phyloP scores from a whole-genome alignment of 1,140 invertebrate genomes.

The Melipona quadrifasciata region DNA sequence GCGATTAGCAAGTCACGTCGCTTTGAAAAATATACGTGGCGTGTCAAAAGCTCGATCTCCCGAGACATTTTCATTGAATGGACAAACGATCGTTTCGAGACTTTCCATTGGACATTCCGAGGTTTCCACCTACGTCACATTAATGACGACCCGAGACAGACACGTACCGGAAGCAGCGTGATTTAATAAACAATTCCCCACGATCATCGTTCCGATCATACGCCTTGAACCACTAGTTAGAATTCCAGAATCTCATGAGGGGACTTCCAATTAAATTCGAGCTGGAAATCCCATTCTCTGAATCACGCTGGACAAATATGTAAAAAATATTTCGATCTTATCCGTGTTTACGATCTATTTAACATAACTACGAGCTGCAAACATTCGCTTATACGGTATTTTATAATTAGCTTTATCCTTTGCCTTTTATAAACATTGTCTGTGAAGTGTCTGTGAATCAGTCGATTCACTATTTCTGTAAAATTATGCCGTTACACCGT shows the following conservation, averaged over 20 bases:
- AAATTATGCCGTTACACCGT: not conserved
- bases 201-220: constrained; percentile 10
- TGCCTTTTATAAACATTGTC: not conserved
- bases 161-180: not conserved
- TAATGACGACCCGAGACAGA: not conserved
- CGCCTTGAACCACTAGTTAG: not conserved
- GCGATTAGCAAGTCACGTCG: not conserved
- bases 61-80: too few relatives aligned
- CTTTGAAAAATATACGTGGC: not conserved
- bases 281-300: constrained; percentile 44
- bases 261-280: not conserved
- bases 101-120: constrained; percentile 12
- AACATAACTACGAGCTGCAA: too few relatives aligned
- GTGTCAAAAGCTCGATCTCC: not conserved
- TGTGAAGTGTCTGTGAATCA: too few relatives aligned
- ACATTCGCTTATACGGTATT: not conserved
- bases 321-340: constrained; percentile 9
- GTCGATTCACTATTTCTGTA: not conserved
- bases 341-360: not conserved
- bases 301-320: constrained; percentile 19
- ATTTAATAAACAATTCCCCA: constrained; percentile 12
- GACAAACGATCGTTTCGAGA: not conserved
- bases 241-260: not conserved
- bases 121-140: constrained; percentile 34
- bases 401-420: not conserved